Base-by-base conservation (phyloP, 2,888 invertebrate genomes). In the Tridacna crocea region DNA sequence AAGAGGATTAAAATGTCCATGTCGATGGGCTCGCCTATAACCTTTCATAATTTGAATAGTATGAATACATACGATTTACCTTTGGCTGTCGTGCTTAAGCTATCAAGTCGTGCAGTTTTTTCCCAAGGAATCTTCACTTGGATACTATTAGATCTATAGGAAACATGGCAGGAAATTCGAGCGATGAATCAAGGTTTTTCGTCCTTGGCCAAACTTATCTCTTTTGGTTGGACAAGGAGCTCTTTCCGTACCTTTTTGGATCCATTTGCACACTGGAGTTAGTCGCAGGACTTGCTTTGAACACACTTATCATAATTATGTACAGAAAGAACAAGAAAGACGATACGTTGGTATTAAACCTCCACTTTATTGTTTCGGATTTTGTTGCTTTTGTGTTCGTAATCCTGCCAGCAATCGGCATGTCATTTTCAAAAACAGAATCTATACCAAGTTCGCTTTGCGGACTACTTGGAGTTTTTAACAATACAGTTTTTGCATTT, bases 111-210 rank as follows among this genome's bases (percentile, higher is more conserved):
- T 36, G 36, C 36, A 4, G 3, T 4, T 8, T 36, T 2, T 36
- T 36, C 3, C 36, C 36, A 8, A 36, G 36, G 36, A 36, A 36
- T 36, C 36, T 36, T 36, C 36, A 36, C 3, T 36, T 36, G 8
- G 36, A 36, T 8, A 36, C 36, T 4, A 4, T 36, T 36, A 2
- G 36, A 36, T 36, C 36, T 36, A 8, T 36, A 8, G 36, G 36
- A 36, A 36, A 36, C 36, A 36, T 36, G 36, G 36, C 36, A 36
- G 36, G 36, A 84, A 86, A 87, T 79, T 88, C 88, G 24, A 87
- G 87, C 84, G 80, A n/a, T 17, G 26, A 63, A 27, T 55, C 55
- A 4, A 24, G 63, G 15, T 63, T 63, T 63, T 63, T 63, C 26
- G 63, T 63, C 27, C 63, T 63, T 26, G 63, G 63, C 3, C 63